Percentiles rank a stretch among this genome's conserved stretches.
Conservation (phyloP, 2,113 vertebrate genomes). For the Planiliza haematocheilus region DNA sequence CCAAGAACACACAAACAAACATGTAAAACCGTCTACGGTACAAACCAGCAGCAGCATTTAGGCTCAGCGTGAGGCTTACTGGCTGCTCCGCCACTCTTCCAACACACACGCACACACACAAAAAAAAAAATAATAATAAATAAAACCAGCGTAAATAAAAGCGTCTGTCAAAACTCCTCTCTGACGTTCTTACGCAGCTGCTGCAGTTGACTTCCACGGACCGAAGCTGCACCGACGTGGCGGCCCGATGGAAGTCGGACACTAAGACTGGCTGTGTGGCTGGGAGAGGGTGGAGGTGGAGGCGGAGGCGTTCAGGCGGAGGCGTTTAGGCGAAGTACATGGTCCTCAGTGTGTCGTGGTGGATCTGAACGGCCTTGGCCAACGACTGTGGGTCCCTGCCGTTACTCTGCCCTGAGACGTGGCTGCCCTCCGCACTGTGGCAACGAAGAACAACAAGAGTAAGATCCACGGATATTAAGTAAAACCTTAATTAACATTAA, state of each 20-base stretch:
- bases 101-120: background rate
- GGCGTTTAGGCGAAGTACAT: conserved; percentile 83
- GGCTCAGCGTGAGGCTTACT: conserved; percentile 51
- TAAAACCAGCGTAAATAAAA: background rate
- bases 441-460: background rate
- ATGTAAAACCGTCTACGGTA: conserved; percentile 26
- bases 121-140: background rate
- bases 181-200: conserved; percentile 50
- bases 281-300: background rate
- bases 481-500: background rate
- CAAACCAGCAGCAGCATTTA: conserved; percentile 37
- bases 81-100: conserved; percentile 8
- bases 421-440: conserved; percentile 83
- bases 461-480: background rate
- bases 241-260: conserved; percentile 66
- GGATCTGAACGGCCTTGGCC: conserved; percentile 85
- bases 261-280: conserved; percentile 72
- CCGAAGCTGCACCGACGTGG: conserved; percentile 8
- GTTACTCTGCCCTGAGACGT: conserved; percentile 85
- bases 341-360: conserved; percentile 84
- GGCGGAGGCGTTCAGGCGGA: too few species aligned
- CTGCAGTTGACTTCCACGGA: background rate
- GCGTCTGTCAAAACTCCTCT: conserved; percentile 75
- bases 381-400: conserved; percentile 81
- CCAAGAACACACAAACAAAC: conserved; percentile 38